Conservation (phyloP, 2,113 vertebrate species). For the Nothocercus nigrocapillus region DNA sequence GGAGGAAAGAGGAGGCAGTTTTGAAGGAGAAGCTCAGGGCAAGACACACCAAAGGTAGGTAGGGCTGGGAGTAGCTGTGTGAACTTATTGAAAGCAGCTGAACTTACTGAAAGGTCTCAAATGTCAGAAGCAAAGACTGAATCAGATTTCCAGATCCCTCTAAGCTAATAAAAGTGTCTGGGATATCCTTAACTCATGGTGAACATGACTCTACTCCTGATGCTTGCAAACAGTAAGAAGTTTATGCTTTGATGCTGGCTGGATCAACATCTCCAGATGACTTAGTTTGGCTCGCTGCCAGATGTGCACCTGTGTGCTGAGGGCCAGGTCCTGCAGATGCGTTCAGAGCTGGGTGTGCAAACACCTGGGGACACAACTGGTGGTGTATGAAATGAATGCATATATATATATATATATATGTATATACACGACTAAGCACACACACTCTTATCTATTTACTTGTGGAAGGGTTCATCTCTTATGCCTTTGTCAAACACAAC, state of each 20-base stretch:
- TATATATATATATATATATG: too few species aligned
- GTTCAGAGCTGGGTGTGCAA: rapidly evolving
- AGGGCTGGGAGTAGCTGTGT: background rate
- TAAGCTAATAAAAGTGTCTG: background rate
- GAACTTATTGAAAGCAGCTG: background rate
- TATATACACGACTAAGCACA: background rate
- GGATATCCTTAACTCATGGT: background rate
- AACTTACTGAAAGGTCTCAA: background rate
- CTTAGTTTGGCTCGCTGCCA: background rate
- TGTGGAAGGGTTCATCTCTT: rapidly evolving
- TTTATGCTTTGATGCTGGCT: background rate
- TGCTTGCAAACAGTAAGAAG: background rate
- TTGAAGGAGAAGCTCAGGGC: background rate
- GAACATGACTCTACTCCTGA: background rate
- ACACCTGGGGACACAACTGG: background rate
- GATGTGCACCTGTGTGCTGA: background rate
- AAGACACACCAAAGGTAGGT: background rate
- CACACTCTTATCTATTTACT: rapidly evolving
- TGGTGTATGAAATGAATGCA: background rate
- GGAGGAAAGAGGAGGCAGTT: background rate
- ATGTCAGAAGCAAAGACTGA: background rate
- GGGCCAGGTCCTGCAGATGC: background rate
- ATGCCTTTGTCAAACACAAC: background rate
- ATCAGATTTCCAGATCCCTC: background rate
- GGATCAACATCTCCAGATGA: background rate